Evolutionary conservation across 2,888 invertebrate species (phyloP).

Genomic region (Eurois occulta): DNA sequence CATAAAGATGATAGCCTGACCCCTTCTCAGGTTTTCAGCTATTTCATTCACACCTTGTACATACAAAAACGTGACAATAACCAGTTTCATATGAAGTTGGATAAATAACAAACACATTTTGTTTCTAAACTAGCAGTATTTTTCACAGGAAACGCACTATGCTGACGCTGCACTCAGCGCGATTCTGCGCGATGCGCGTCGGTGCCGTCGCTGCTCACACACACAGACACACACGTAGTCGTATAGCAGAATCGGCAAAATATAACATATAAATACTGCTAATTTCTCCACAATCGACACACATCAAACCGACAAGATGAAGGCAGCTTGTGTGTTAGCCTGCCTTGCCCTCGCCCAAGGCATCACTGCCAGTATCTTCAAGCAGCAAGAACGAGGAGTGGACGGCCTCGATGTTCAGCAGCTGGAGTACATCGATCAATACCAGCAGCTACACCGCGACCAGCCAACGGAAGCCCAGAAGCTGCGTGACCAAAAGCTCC

Average conservation of each 20-base stretch:
- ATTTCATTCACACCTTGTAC: neutral
- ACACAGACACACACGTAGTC: conserved; percentile 33
- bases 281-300: conserved; percentile 58
- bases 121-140: conserved; percentile 24
- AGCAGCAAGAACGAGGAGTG: conserved; percentile 69
- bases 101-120: neutral
- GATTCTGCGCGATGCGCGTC: too few species aligned
- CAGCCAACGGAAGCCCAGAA: conserved; percentile 54
- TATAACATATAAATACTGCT: conserved; percentile 73
- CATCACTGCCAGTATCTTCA: conserved; percentile 82
- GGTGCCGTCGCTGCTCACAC: conserved; percentile 33
- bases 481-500: conserved; percentile 27
- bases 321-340: conserved; percentile 80
- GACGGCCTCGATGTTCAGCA: conserved; percentile 73
- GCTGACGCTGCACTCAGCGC: conserved; percentile 62
- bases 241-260: conserved; percentile 71
- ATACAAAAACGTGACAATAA: neutral
- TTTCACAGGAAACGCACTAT: conserved; percentile 20
- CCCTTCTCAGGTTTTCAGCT: conserved; percentile 5
- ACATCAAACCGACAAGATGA: conserved; percentile 80
- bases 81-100: neutral
- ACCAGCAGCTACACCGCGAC: conserved; percentile 57
- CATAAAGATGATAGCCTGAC: neutral
- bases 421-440: conserved; percentile 71
- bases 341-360: conserved; percentile 81